Conservation (phyloP, 2,888 invertebrate species). For the Leucophenga maculata region DNA sequence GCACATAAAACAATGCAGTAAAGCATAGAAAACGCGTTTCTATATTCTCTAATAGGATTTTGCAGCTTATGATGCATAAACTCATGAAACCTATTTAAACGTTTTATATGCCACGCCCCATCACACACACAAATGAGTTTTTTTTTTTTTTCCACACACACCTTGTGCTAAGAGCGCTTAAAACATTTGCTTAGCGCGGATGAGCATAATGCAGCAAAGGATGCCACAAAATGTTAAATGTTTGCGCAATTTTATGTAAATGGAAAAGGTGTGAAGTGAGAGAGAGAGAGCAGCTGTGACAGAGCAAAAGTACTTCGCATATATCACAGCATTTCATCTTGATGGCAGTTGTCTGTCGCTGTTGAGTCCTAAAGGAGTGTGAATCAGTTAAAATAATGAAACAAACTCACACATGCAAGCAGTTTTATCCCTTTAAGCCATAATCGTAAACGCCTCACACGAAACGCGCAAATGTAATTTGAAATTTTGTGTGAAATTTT, state of each 20-base stretch:
- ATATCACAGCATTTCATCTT: slow-evolving; percentile 3
- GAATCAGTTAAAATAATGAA: background rate
- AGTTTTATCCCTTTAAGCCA: too few species aligned
- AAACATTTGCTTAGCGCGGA: background rate
- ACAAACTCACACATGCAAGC: background rate
- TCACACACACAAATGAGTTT: background rate
- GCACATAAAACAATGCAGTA: background rate
- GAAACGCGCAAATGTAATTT: slow-evolving; percentile 5
- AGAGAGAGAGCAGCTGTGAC: background rate
- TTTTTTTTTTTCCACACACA: too few species aligned
- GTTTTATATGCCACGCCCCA: background rate
- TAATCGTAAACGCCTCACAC: too few species aligned
- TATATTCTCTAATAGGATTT: too few species aligned
- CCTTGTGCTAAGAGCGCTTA: background rate
- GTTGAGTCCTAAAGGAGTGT: background rate
- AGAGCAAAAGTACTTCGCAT: background rate
- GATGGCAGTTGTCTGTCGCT: background rate
- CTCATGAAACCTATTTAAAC: too few species aligned
- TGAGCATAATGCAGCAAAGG: background rate
- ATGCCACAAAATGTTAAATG: slow-evolving; percentile 1
- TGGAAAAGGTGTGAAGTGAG: background rate
- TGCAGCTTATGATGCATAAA: too few species aligned
- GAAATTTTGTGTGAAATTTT: slow-evolving; percentile 20
- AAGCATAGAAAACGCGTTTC: background rate
- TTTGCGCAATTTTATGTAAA: slow-evolving; percentile 3